Evolutionary conservation across 23 tunicate genomes (phyloP).

Genomic region (Styela clava): DNA sequence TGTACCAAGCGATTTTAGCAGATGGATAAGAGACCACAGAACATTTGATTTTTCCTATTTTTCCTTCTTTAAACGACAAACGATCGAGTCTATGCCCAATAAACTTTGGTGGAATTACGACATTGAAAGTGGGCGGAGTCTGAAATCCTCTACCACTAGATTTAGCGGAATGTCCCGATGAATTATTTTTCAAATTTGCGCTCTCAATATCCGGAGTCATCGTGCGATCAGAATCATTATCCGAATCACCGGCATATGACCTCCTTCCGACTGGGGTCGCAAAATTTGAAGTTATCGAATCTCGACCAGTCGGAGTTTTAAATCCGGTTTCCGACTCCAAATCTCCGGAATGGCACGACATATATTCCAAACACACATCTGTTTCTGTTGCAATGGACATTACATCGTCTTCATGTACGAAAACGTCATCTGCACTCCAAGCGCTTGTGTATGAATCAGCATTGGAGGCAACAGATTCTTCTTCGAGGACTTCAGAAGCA

Average conservation of each 20-base stretch:
- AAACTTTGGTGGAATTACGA: conserved; percentile 87
- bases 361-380: conserved; percentile 12
- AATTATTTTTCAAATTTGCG: not conserved
- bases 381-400: conserved; percentile 15
- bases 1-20: conserved; percentile 91
- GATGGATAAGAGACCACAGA: conserved; percentile 67
- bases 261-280: conserved; percentile 25
- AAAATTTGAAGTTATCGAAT: not conserved
- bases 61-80: conserved; percentile 32
- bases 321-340: not conserved
- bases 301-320: conserved; percentile 1
- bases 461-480: not conserved
- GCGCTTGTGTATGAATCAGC: conserved; percentile 1
- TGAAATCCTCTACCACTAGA: conserved; percentile 46
- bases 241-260: conserved; percentile 6
- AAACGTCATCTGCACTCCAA: not conserved
- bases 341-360: conserved; percentile 22
- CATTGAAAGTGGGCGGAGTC: conserved; percentile 78
- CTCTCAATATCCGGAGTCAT: conserved; percentile 4
- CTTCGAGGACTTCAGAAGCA: not conserved
- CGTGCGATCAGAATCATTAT: conserved; percentile 18
- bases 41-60: conserved; percentile 48
- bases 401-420: conserved; percentile 2
- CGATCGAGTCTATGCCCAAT: conserved; percentile 44
- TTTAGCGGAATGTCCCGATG: not conserved